Percentiles rank a stretch among this genome's conserved stretches.
These are phyloP conservation scores for Ceratina calcarata DNA, from an alignment of 1,140 invertebrate species.

Conservation along the genomic window DNA sequence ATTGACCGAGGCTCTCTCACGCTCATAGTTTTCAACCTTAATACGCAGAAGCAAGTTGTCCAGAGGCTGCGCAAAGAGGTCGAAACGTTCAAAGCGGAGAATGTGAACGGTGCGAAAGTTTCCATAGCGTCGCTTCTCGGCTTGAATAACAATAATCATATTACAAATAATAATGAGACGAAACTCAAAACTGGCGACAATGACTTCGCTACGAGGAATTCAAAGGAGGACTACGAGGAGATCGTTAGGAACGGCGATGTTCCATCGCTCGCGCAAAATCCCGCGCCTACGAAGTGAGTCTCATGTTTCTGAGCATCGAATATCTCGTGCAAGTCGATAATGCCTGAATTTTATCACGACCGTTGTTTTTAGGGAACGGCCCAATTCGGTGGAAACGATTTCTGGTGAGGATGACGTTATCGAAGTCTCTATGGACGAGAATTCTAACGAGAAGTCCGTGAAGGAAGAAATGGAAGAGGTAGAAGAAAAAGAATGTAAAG, in stretches of 20 bases:
- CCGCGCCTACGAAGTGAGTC: conserved; percentile 52
- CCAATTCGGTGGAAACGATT: conserved; percentile 66
- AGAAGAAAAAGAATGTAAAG: conserved; percentile 36
- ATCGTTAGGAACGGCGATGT: conserved; percentile 69
- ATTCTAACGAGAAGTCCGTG: conserved; percentile 56
- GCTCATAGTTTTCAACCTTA: conserved; percentile 36
- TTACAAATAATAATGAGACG: conserved; percentile 69
- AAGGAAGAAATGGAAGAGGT: conserved; percentile 51
- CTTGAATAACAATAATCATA: conserved; percentile 71
- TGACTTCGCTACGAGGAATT: conserved; percentile 58
- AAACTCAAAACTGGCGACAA: conserved; percentile 55
- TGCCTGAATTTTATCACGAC: not conserved
- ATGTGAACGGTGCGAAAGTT: conserved; percentile 71
- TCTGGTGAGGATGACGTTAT: conserved; percentile 72
- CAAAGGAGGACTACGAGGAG: conserved; percentile 72
- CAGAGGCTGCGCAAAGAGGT: conserved; percentile 74
- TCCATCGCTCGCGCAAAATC: conserved; percentile 44
- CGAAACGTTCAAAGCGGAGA: conserved; percentile 68
- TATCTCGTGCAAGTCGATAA: not conserved
- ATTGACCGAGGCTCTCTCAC: conserved; percentile 16
- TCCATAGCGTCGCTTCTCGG: conserved; percentile 70
- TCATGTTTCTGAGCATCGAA: not conserved
- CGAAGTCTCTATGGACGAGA: conserved; percentile 66
- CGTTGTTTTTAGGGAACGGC: conserved; percentile 54
- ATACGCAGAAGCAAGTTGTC: conserved; percentile 73